Percentiles rank a stretch among this genome's conserved stretches.
Evolutionary conservation across 2,113 vertebrate species (phyloP).

Genomic region (Aleadryas rufinucha): DNA sequence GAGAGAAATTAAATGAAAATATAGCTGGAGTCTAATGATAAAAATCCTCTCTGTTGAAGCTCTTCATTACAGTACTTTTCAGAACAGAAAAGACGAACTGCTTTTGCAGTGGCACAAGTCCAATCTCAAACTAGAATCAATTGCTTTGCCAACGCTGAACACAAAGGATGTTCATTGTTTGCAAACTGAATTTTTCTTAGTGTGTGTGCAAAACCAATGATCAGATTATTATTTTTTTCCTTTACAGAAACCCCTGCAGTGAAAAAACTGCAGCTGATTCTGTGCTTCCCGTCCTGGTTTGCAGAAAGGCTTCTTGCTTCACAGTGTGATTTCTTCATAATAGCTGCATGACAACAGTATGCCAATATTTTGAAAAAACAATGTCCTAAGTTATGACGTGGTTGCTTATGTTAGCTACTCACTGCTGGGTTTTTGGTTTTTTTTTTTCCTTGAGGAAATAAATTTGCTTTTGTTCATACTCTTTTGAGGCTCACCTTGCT

Average conservation of each 20-base stretch:
- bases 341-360: constrained; percentile 37
- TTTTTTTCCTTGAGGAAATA: neutral
- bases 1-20: constrained; percentile 23
- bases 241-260: constrained; percentile 56
- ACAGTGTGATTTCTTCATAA: constrained; percentile 69
- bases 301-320: constrained; percentile 64
- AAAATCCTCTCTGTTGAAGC: constrained; percentile 22
- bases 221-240: constrained; percentile 4
- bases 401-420: constrained; percentile 35
- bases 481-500: neutral
- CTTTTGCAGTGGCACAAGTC: constrained; percentile 64
- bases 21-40: neutral
- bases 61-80: constrained; percentile 56
- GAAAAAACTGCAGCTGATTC: constrained; percentile 59
- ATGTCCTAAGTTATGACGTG: neutral
- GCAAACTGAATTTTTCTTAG: constrained; percentile 72
- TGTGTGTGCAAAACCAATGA: constrained; percentile 44
- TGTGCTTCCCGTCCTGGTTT: constrained; percentile 47
- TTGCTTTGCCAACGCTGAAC: constrained; percentile 74
- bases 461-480: neutral
- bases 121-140: constrained; percentile 76
- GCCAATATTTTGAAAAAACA: constrained; percentile 57
- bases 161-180: constrained; percentile 81
- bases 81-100: constrained; percentile 66
- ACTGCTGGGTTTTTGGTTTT: neutral